Evolutionary conservation across 2,113 vertebrate species (phyloP).

Genomic region (Passer domesticus): DNA sequence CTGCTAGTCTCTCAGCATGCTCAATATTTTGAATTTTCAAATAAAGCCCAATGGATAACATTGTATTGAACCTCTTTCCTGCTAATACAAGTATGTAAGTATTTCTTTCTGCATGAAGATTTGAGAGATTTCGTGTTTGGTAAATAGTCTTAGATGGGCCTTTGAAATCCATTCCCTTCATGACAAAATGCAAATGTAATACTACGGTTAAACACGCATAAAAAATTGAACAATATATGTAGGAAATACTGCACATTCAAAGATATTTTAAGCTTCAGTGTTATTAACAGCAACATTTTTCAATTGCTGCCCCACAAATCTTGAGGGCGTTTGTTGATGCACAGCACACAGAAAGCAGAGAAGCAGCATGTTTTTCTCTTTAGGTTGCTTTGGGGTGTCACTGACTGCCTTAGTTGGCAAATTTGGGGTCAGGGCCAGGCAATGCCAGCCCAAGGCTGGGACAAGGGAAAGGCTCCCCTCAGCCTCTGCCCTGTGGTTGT

Average conservation of each 20-base stretch:
- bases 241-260: background rate
- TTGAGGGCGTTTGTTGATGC: background rate
- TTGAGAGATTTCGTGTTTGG: background rate
- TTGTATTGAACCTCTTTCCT: background rate
- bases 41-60: background rate
- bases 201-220: background rate
- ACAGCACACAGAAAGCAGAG: background rate
- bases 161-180: background rate
- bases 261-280: background rate
- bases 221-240: background rate
- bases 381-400: background rate
- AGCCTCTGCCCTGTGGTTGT: background rate
- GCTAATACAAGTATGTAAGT: background rate
- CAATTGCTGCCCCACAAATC: background rate
- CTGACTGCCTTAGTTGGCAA: background rate
- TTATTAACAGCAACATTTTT: background rate
- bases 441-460: background rate
- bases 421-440: background rate
- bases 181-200: background rate
- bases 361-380: background rate
- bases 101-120: background rate
- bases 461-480: background rate
- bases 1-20: background rate
- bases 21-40: constrained; percentile 2
- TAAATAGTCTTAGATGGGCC: background rate